phyloP scores from a whole-genome alignment of 2,797 vertebrate species.

The Catostomus latipinnis region DNA sequence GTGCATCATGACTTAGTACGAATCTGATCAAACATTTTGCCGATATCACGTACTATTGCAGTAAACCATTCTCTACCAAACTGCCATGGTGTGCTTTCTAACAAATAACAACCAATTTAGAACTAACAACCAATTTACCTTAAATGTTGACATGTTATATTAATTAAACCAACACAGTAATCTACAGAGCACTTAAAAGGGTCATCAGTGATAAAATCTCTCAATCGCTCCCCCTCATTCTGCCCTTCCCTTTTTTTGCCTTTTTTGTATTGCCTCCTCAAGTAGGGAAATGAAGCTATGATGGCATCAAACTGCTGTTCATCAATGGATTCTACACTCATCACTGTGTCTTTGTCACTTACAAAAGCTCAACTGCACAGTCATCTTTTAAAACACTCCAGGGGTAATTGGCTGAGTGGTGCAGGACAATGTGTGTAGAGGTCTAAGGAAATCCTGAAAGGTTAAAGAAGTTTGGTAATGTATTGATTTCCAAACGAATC shows the following conservation, averaged over 20 bases:
- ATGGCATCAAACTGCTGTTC: conserved; percentile 50
- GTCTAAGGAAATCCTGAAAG: conserved; percentile 40
- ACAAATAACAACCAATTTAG: conserved; percentile 26
- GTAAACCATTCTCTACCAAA: neutral
- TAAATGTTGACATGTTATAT: conserved; percentile 13
- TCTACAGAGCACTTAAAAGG: conserved; percentile 10
- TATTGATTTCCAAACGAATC: neutral
- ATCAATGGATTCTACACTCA: conserved; percentile 52
- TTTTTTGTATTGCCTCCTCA: conserved; percentile 45
- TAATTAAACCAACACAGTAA: neutral
- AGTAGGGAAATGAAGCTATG: conserved; percentile 59
- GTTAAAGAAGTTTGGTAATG: conserved; percentile 21
- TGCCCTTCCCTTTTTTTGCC: conserved; percentile 33
- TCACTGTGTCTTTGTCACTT: conserved; percentile 57
- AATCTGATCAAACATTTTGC: conserved; percentile 12
- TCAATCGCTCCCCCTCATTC: conserved; percentile 54
- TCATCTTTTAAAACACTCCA: conserved; percentile 59
- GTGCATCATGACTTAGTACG: conserved; percentile 37
- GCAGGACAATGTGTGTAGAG: conserved; percentile 40
- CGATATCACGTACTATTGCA: conserved; percentile 1
- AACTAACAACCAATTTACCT: conserved; percentile 32
- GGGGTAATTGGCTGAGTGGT: conserved; percentile 48
- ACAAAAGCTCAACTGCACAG: conserved; percentile 53
- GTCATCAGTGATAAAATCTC: conserved; percentile 25
- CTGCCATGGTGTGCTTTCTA: neutral